A percentile compares a stretch with the other conserved stretches of the same genome.
phyloP scores from a whole-genome alignment of 2,888 invertebrate species.

The Cerastis leucographa region DNA sequence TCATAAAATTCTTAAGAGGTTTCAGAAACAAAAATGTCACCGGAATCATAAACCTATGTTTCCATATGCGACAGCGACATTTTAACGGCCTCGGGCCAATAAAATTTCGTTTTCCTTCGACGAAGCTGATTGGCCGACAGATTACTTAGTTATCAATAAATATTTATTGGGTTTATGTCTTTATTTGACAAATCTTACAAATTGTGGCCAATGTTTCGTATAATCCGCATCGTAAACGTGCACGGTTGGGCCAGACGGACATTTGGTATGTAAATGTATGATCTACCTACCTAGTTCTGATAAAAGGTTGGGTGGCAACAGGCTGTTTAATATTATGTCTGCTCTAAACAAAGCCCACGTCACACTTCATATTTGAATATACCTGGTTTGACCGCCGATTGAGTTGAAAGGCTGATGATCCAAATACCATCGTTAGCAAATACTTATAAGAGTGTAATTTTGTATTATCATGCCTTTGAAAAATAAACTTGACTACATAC shows the following conservation, averaged over 20 bases:
- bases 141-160: slow-evolving; percentile 65
- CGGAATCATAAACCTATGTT: slow-evolving; percentile 49
- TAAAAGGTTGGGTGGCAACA: slow-evolving; percentile 50
- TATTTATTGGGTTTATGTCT: slow-evolving; percentile 69
- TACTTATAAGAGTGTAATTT: background rate
- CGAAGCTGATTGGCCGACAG: slow-evolving; percentile 53
- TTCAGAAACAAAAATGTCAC: slow-evolving; percentile 58
- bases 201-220: slow-evolving; percentile 61
- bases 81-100: slow-evolving; percentile 53
- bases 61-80: slow-evolving; percentile 46
- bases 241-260: slow-evolving; percentile 31
- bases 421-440: background rate
- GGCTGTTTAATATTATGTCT: slow-evolving; percentile 14
- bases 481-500: background rate
- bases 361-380: slow-evolving; percentile 13
- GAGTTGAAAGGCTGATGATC: slow-evolving; percentile 9
- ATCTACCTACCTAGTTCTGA: slow-evolving; percentile 53
- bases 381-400: slow-evolving; percentile 16
- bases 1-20: slow-evolving; percentile 46
- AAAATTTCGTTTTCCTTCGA: slow-evolving; percentile 55
- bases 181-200: slow-evolving; percentile 70
- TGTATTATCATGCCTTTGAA: background rate
- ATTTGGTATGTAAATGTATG: slow-evolving; percentile 62
- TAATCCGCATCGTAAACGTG: slow-evolving; percentile 62
- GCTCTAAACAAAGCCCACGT: slow-evolving; percentile 31